Conservation (phyloP, 92 coral and sea anemone genomes). For the Bergia puertoricense region DNA sequence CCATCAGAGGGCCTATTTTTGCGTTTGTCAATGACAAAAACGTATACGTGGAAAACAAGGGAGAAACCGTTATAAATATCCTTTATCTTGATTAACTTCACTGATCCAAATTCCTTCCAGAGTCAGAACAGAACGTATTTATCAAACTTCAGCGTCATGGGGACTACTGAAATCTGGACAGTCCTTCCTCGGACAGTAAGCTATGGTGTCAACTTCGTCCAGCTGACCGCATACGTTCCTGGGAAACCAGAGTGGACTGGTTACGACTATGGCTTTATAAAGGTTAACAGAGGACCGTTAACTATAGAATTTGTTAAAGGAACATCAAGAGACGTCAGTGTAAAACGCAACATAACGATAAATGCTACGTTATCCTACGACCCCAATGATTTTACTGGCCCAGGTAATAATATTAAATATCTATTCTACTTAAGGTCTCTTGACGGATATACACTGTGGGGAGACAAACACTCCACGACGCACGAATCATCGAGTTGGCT, state of each 20-base stretch:
- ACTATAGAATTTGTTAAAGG: not conserved
- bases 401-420: not conserved
- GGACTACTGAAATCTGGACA: not conserved
- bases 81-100: too few species aligned
- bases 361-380: slow-evolving; percentile 30
- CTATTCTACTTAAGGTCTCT: not conserved
- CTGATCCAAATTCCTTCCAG: not conserved
- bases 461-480: too few species aligned
- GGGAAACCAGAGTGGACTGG: not conserved
- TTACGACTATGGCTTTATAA: slow-evolving; percentile 20
- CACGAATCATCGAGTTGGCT: too few species aligned
- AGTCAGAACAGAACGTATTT: slow-evolving; percentile 1
- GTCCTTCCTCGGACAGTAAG: not conserved
- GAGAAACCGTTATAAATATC: too few species aligned
- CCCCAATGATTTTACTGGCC: slow-evolving; percentile 16
- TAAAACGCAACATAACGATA: slow-evolving; percentile 25
- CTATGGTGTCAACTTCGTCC: not conserved
- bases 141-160: slow-evolving; percentile 1
- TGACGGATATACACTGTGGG: too few species aligned
- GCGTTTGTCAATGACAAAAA: too few species aligned
- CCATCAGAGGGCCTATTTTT: too few species aligned
- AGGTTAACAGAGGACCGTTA: not conserved
- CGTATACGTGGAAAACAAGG: too few species aligned
- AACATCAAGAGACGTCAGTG: not conserved
- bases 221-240: slow-evolving; percentile 9